These are phyloP conservation scores for Neodiprion virginianus DNA, from an alignment of 1,140 invertebrate species.

Conservation along the genomic window DNA sequence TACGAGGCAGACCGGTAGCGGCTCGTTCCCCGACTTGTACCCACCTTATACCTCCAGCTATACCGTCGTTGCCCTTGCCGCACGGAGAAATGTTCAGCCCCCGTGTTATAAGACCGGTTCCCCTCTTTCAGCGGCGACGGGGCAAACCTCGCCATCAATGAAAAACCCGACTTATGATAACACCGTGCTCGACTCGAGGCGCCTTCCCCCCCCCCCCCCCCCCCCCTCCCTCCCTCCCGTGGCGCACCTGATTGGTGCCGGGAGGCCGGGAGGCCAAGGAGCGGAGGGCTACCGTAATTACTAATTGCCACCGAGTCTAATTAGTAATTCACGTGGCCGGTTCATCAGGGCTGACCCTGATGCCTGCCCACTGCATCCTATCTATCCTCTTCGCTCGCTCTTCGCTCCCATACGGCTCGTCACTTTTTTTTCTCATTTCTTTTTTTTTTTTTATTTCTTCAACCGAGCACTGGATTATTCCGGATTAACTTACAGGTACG, in stretches of 20 bases:
- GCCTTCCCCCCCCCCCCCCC: constrained; percentile 12
- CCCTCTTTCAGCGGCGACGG: constrained; percentile 38
- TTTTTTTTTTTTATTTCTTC: no score
- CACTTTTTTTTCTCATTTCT: no score
- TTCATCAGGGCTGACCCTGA: constrained; percentile 33
- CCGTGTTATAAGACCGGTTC: constrained; percentile 28
- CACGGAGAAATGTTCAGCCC: constrained; percentile 19
- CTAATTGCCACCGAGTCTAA: constrained; percentile 49
- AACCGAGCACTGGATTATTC: not conserved
- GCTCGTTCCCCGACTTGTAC: no score
- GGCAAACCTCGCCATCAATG: constrained; percentile 44
- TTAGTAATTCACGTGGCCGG: constrained; percentile 47
- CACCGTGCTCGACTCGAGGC: constrained; percentile 27
- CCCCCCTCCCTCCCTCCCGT: not conserved
- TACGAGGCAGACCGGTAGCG: not conserved
- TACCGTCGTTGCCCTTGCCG: no score
- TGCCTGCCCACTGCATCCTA: no score
- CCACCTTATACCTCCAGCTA: no score
- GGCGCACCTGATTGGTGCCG: constrained; percentile 32
- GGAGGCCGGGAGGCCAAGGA: constrained; percentile 18
- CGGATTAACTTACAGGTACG: not conserved
- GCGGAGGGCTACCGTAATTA: constrained; percentile 47
- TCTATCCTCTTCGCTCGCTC: no score
- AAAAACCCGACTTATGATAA: constrained; percentile 54
- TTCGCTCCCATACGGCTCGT: not conserved